These are phyloP conservation scores for Threskiornis aethiopicus DNA, from an alignment of 2,797 vertebrate species.

Conservation along the genomic window DNA sequence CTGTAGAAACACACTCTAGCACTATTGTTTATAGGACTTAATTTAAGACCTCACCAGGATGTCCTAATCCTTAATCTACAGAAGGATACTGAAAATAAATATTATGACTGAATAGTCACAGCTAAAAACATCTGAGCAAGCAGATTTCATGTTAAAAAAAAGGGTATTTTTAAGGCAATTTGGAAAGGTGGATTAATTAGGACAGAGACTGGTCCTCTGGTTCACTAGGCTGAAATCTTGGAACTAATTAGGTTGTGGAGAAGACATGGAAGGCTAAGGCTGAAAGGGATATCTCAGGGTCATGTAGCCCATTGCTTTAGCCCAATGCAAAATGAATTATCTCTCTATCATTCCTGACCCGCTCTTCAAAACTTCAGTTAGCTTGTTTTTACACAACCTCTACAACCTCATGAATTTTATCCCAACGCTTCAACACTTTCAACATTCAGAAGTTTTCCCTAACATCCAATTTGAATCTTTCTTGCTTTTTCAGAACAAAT, in stretches of 20 bases:
- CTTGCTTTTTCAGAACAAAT: not conserved
- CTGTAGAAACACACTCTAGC: not conserved
- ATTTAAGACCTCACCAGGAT: not conserved
- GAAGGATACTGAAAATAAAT: constrained; percentile 10
- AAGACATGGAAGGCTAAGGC: not conserved
- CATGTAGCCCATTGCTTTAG: not conserved
- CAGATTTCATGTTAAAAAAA: not conserved
- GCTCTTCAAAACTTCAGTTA: not conserved
- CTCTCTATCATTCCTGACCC: not conserved
- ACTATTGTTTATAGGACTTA: not conserved
- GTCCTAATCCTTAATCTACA: constrained; percentile 5
- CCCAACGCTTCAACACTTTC: not conserved
- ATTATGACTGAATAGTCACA: not conserved
- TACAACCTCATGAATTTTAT: not conserved
- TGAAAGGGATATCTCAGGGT: not conserved
- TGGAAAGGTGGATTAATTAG: not conserved
- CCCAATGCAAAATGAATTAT: not conserved
- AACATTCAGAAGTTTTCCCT: not conserved
- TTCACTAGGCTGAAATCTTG: not conserved
- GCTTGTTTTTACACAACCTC: not conserved
- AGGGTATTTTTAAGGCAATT: not conserved
- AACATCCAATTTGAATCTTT: not conserved
- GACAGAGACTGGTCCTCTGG: not conserved
- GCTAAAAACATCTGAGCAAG: not conserved
- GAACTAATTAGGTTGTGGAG: not conserved